Evolutionary conservation across 2,113 vertebrate species (phyloP), one percentile per base, ranked within the genome.

Genomic region (Hassar affinis): DNA sequence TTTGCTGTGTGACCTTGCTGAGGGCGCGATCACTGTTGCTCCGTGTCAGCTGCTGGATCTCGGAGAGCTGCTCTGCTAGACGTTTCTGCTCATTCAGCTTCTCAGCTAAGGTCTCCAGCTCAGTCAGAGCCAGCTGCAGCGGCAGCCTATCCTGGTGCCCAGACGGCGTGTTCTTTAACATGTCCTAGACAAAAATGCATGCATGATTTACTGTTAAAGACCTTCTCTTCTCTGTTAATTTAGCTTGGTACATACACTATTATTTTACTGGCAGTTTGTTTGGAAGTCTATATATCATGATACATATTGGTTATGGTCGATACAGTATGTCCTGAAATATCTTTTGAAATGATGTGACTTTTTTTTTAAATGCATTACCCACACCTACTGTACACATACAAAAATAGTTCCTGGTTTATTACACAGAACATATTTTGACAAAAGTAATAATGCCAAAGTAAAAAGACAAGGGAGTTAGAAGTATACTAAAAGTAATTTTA

Each of bases 81-180:
- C 95, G 94, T 77, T 96, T 96, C 92, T 96, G 96, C 79, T 97
- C 96, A 0, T 97, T 97, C 62, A 97, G 94, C 69, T 94, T 95
- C 92, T 96, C 95, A 0, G 96, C 96, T 91, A 97, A 85, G 0
- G 94, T 95, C 90, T 97, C 96, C 89, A 97, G 92, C 88, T 97
- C 96, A 0, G 96, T 96, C 74, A 97, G 95, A 30, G 96, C 96
- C 85, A 97, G 87, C 89, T 97, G 96, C 69, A 97, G 94, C 0
- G 95, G 95, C 9, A 97, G 89, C 3, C 96, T 89, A 88, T 97
- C 96, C 0, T 93, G 90, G 0, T 97, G 96, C 17, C 93, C 95
- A 22, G 92, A 90, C 0, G 95, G 94, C 0, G 95, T 97, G 89
- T 96, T 96, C 90, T 96, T 96, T 88, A 97, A 87, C 96, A 97